Conservation (phyloP, 2,797 vertebrate genomes). For the Coreius guichenoti region DNA sequence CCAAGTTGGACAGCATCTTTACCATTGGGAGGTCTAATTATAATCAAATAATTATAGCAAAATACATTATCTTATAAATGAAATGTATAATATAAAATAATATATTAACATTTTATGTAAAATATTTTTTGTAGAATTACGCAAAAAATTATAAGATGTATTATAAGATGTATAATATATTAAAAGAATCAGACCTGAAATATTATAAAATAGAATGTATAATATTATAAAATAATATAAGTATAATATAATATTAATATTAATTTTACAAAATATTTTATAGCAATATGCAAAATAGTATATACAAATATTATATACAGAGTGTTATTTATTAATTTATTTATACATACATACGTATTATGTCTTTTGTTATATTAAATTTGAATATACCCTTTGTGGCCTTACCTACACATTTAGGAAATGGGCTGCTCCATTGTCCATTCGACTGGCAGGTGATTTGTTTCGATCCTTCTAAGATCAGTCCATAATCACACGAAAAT, state of each 20-base stretch:
- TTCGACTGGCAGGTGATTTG: slow-evolving; percentile 61
- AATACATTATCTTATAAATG: background rate
- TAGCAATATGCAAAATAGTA: background rate
- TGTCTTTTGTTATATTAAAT: background rate
- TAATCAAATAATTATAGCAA: background rate
- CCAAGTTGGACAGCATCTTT: background rate
- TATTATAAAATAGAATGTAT: background rate
- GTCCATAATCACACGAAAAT: slow-evolving; percentile 60
- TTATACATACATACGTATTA: too few relatives aligned
- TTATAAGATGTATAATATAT: background rate
- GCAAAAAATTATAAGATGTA: background rate
- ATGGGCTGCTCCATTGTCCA: slow-evolving; percentile 64
- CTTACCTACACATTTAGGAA: slow-evolving; percentile 71
- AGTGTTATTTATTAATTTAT: background rate
- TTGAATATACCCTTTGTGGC: background rate
- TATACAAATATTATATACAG: background rate
- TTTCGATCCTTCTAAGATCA: slow-evolving; percentile 56
- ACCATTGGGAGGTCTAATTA: background rate
- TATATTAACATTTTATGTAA: background rate
- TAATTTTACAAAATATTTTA: background rate
- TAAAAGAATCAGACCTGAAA: background rate
- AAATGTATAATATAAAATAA: background rate
- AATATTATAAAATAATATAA: background rate
- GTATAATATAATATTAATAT: too few relatives aligned
- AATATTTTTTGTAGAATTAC: background rate